Percentiles rank a stretch among this genome's conserved stretches.
These are phyloP conservation scores for Gonioctena quinquepunctata DNA, from an alignment of 1,140 invertebrate genomes.

Conservation along the genomic window DNA sequence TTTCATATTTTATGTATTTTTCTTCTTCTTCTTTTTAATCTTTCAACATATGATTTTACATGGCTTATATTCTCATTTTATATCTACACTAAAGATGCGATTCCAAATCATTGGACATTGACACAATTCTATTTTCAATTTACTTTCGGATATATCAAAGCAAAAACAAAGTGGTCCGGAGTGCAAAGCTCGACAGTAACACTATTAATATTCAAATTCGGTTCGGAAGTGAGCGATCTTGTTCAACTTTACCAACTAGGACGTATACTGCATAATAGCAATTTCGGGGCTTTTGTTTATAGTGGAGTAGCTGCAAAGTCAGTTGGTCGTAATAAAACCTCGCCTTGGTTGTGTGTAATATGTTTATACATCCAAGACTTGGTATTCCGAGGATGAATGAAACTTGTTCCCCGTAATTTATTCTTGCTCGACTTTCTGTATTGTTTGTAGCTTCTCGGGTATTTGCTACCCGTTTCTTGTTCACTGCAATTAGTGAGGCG, in stretches of 20 bases:
- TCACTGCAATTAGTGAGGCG: conserved; percentile 45
- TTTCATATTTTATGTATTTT: too few species aligned
- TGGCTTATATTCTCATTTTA: too few species aligned
- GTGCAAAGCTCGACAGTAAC: neutral
- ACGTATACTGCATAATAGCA: conserved; percentile 3
- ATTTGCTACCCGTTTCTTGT: conserved; percentile 42
- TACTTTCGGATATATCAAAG: too few species aligned
- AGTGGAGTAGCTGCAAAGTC: conserved; percentile 36
- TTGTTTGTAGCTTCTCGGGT: conserved; percentile 37
- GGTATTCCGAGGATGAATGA: conserved; percentile 37
- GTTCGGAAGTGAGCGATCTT: neutral
- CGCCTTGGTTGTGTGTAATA: conserved; percentile 42
- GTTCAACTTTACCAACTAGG: neutral
- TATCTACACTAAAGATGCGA: too few species aligned
- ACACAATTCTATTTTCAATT: too few species aligned
- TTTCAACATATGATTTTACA: too few species aligned
- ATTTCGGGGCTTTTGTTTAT: neutral
- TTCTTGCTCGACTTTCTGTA: conserved; percentile 43
- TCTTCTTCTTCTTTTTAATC: too few species aligned
- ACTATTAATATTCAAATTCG: neutral
- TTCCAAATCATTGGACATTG: too few species aligned
- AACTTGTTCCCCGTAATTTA: conserved; percentile 46
- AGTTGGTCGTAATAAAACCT: conserved; percentile 39
- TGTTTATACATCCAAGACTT: conserved; percentile 47
- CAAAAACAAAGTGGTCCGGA: too few species aligned